Evolutionary conservation across 1,140 invertebrate genomes (phyloP).

Genomic region (Tetramorium simillimum): DNA sequence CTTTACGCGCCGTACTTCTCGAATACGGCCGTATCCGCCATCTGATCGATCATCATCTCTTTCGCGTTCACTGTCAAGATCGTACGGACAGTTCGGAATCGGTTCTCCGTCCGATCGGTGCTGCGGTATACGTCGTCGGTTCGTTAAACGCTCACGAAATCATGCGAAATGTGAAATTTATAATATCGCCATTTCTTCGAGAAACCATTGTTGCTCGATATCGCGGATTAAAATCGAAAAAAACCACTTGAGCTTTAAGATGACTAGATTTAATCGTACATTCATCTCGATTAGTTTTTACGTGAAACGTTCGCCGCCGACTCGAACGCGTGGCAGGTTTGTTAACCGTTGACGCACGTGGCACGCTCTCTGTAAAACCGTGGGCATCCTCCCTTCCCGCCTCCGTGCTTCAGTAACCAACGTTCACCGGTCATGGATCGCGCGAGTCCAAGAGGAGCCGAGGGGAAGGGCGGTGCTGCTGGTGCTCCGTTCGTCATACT

Average conservation of each 20-base stretch:
- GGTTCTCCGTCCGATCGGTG: background rate
- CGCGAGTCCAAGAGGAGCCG: conserved; percentile 45
- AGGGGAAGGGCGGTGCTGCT: conserved; percentile 22
- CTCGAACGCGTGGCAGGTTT: conserved; percentile 42
- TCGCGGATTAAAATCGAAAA: background rate
- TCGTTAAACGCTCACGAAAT: background rate
- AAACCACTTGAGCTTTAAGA: background rate
- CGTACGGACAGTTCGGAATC: conserved; percentile 24
- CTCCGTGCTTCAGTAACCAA: conserved; percentile 29
- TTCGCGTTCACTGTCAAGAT: conserved; percentile 1
- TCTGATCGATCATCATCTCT: conserved; percentile 47
- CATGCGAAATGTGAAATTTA: background rate
- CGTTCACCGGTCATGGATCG: conserved; percentile 26
- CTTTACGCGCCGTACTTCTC: conserved; percentile 43
- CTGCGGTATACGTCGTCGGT: background rate
- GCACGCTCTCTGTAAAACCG: conserved; percentile 6
- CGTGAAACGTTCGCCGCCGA: background rate
- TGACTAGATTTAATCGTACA: background rate
- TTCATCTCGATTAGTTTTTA: background rate
- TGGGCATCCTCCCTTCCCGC: background rate
- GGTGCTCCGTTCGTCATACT: conserved; percentile 32
- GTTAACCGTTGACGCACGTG: conserved; percentile 61
- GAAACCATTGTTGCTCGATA: background rate
- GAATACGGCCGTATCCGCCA: conserved; percentile 1
- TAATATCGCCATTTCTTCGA: background rate